Percentiles rank a stretch among this genome's conserved stretches.
These are phyloP conservation scores for Drosophila kanapiae DNA, from an alignment of 1,140 invertebrate genomes.

Conservation along the genomic window DNA sequence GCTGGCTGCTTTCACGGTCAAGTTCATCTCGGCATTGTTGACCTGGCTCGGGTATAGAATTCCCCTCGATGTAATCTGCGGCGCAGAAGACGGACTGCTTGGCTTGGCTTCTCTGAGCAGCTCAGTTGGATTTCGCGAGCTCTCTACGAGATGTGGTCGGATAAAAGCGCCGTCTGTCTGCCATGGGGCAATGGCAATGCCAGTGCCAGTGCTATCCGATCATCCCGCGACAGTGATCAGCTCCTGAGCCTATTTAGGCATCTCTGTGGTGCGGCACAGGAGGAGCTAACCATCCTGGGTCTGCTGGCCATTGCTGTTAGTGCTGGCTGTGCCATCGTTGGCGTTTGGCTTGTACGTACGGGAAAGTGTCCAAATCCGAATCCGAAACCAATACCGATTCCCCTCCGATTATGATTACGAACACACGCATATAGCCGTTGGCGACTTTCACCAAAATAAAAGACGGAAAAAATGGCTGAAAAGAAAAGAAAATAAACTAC, in stretches of 20 bases:
- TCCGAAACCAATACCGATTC: constrained; percentile 61
- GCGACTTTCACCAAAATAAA: constrained; percentile 74
- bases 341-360: constrained; percentile 59
- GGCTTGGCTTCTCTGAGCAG: constrained; percentile 3
- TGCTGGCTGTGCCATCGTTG: constrained; percentile 38
- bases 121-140: constrained; percentile 59
- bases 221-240: constrained; percentile 49
- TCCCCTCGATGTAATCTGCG: constrained; percentile 45
- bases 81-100: constrained; percentile 28
- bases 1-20: constrained; percentile 79
- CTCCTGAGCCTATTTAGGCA: constrained; percentile 56
- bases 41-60: constrained; percentile 55
- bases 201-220: constrained; percentile 42
- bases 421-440: constrained; percentile 43
- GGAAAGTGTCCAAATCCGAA: constrained; percentile 60
- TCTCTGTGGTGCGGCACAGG: constrained; percentile 46
- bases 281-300: constrained; percentile 65
- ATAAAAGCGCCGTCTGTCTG: constrained; percentile 53
- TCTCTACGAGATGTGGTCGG: constrained; percentile 53
- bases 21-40: constrained; percentile 69
- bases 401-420: constrained; percentile 58
- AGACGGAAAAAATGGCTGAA: not conserved
- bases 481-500: constrained; percentile 36
- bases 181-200: constrained; percentile 47
- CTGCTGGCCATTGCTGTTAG: constrained; percentile 33